A percentile compares a stretch with the other conserved stretches of the same genome.
These are phyloP conservation scores for Furcifer pardalis DNA, from an alignment of 2,797 vertebrate species.

Conservation along the genomic window DNA sequence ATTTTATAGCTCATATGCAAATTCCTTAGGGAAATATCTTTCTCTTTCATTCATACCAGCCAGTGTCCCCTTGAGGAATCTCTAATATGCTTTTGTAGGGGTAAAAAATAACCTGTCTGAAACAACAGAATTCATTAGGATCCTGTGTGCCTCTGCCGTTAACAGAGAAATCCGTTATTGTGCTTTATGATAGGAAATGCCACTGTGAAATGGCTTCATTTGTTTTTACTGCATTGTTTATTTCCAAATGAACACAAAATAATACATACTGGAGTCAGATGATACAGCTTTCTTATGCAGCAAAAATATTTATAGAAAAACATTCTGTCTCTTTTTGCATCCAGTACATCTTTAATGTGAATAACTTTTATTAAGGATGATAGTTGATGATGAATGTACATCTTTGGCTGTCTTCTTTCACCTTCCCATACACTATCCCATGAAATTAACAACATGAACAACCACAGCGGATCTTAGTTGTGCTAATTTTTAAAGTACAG, in stretches of 20 bases:
- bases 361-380: not conserved
- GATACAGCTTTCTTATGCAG: not conserved
- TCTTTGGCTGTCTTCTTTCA: not conserved
- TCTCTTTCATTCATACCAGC: not conserved
- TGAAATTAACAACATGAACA: constrained; percentile 1
- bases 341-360: not conserved
- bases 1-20: not conserved
- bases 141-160: not conserved
- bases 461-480: not conserved
- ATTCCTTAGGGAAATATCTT: not conserved
- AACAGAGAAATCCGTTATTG: not conserved
- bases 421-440: not conserved
- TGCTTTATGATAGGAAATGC: constrained; percentile 14
- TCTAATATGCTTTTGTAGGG: not conserved
- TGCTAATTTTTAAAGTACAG: constrained; percentile 22
- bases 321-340: constrained; percentile 16
- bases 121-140: constrained; percentile 16
- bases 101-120: not conserved
- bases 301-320: constrained; percentile 6
- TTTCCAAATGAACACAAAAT: constrained; percentile 13
- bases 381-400: not conserved
- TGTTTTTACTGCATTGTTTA: not conserved
- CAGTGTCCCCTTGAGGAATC: constrained; percentile 2
- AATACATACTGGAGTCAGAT: constrained; percentile 18
- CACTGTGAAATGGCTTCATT: constrained; percentile 34